Percentiles rank a stretch among this genome's conserved stretches.
Conservation (phyloP, 2,797 vertebrate species). For the Sebastes cheni region DNA sequence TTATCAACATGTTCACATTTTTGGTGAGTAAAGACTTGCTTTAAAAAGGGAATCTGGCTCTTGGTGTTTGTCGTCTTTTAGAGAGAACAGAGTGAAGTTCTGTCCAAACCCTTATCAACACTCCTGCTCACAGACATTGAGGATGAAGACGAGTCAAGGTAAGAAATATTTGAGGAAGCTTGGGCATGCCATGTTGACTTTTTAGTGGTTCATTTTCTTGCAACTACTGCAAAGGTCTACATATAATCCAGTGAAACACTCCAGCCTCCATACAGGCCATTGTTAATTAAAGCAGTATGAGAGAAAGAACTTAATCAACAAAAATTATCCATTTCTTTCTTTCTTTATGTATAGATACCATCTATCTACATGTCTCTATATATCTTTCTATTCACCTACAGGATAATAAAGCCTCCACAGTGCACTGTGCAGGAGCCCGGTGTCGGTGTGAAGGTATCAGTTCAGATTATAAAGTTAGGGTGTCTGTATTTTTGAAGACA, state of each 20-base stretch:
- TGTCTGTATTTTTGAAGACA: neutral
- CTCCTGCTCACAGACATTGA: conserved; percentile 70
- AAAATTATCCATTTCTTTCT: fast-evolving
- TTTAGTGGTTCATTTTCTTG: neutral
- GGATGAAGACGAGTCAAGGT: conserved; percentile 78
- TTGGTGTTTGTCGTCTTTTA: conserved; percentile 52
- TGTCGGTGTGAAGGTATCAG: conserved; percentile 62
- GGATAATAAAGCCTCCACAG: conserved; percentile 31
- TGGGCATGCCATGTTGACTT: neutral
- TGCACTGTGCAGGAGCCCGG: conserved; percentile 23
- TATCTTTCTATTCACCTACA: conserved; percentile 32
- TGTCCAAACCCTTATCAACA: conserved; percentile 79
- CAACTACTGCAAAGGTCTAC: neutral
- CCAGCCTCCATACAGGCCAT: neutral
- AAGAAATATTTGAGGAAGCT: neutral
- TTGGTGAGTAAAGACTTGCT: neutral
- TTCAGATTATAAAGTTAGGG: neutral
- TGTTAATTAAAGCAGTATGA: neutral
- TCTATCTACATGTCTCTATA: neutral
- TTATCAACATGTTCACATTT: neutral
- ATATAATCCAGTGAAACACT: neutral
- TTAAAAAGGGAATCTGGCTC: neutral
- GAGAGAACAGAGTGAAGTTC: conserved; percentile 85
- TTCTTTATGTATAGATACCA: neutral
- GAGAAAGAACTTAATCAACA: neutral